Evolutionary conservation across 2,113 vertebrate species (phyloP).

Genomic region (Neotragus moschatus): DNA sequence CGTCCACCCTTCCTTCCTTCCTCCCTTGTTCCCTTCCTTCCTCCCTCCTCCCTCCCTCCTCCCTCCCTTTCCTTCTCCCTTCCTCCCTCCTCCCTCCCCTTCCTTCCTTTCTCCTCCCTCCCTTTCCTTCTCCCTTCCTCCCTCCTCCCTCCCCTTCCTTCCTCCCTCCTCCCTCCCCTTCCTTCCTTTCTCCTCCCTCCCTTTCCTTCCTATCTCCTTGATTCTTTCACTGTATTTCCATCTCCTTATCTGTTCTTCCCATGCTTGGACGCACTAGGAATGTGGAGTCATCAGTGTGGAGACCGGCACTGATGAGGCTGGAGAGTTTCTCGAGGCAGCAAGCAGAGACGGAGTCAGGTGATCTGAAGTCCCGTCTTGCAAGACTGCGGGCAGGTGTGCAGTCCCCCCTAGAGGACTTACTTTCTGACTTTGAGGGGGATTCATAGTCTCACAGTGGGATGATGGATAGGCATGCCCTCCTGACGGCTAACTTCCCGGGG

Average conservation of each 20-base stretch:
- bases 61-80: background rate
- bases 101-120: background rate
- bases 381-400: background rate
- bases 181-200: background rate
- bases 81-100: background rate
- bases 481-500: fast-evolving
- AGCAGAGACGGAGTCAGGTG: background rate
- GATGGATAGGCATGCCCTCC: fast-evolving
- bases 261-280: fast-evolving
- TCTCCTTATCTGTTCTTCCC: background rate
- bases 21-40: background rate
- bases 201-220: background rate
- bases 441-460: fast-evolving
- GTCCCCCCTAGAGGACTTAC: background rate
- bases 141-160: background rate
- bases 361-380: background rate
- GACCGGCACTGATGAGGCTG: background rate
- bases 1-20: background rate
- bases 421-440: background rate
- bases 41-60: background rate
- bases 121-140: background rate
- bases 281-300: background rate
- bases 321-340: background rate
- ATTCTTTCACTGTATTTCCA: background rate
- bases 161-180: too few relatives aligned